Evolutionary conservation across 2,797 vertebrate species (phyloP).

Genomic region (Dallia pectoralis): DNA sequence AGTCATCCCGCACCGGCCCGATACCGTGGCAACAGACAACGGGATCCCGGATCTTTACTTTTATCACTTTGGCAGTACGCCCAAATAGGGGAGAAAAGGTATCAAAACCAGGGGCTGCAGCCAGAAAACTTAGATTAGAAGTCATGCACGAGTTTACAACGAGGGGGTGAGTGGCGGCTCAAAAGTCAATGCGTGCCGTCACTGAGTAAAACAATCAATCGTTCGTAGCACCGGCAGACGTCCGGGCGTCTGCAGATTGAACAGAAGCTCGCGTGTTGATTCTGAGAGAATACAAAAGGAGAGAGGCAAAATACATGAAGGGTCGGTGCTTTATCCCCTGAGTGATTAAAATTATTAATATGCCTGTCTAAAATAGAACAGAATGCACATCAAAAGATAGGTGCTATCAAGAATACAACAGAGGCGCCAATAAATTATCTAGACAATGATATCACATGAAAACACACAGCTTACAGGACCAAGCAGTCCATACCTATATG

Average conservation of each 20-base stretch:
- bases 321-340: background rate
- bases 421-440: background rate
- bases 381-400: background rate
- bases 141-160: constrained; percentile 32
- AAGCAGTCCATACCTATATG: no score
- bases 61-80: constrained; percentile 49
- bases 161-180: background rate
- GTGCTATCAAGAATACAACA: background rate
- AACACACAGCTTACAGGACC: background rate
- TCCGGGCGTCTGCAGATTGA: constrained; percentile 24
- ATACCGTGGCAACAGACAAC: constrained; percentile 55
- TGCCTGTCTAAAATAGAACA: background rate
- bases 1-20: constrained; percentile 36
- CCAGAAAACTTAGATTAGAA: constrained; percentile 28
- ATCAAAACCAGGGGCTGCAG: constrained; percentile 24
- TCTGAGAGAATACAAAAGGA: constrained; percentile 11
- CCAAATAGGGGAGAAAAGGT: constrained; percentile 9
- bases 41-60: constrained; percentile 62
- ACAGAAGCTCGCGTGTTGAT: constrained; percentile 9
- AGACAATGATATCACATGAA: background rate
- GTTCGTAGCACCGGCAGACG: constrained; percentile 20
- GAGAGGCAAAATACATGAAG: background rate
- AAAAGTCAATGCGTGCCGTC: constrained; percentile 9
- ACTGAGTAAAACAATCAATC: constrained; percentile 29
- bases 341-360: background rate